phyloP scores from a whole-genome alignment of 53 echinoderm and acorn worm species.

The Glandiceps talaboti region DNA sequence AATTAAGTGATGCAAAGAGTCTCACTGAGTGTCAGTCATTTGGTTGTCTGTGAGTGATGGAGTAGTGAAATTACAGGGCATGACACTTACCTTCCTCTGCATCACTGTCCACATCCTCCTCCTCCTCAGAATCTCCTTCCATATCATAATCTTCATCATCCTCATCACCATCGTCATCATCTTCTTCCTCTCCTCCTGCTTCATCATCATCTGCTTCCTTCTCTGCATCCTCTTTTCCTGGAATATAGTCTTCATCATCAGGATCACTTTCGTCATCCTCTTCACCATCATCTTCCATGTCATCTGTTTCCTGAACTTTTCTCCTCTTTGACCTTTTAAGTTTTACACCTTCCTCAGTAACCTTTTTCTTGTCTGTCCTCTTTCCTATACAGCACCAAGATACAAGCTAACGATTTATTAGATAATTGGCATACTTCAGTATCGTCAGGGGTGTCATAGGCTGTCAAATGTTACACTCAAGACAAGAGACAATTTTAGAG shows the following conservation, averaged over 20 bases:
- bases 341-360: not conserved
- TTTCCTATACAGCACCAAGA: too few species aligned
- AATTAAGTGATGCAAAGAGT: too few species aligned
- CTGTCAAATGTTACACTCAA: too few species aligned
- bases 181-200: slow-evolving; percentile 18
- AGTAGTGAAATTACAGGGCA: too few species aligned
- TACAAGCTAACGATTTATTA: too few species aligned
- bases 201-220: slow-evolving; percentile 2
- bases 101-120: too few species aligned
- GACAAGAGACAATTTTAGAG: too few species aligned
- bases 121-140: not conserved
- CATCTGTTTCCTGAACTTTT: not conserved
- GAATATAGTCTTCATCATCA: slow-evolving; percentile 14
- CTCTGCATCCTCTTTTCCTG: slow-evolving; percentile 2
- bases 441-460: too few species aligned
- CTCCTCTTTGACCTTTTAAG: not conserved
- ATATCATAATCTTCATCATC: not conserved
- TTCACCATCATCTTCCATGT: slow-evolving; percentile 1
- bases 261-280: slow-evolving; percentile 3
- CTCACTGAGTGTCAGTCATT: too few species aligned
- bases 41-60: too few species aligned
- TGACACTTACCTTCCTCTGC: too few species aligned
- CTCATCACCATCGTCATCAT: not conserved
- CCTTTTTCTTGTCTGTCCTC: slow-evolving; percentile 14
- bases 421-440: too few species aligned